A percentile compares a stretch with the other conserved stretches of the same genome.
Conservation (phyloP, 2,888 invertebrate species). For the Saturnia pavonia region DNA sequence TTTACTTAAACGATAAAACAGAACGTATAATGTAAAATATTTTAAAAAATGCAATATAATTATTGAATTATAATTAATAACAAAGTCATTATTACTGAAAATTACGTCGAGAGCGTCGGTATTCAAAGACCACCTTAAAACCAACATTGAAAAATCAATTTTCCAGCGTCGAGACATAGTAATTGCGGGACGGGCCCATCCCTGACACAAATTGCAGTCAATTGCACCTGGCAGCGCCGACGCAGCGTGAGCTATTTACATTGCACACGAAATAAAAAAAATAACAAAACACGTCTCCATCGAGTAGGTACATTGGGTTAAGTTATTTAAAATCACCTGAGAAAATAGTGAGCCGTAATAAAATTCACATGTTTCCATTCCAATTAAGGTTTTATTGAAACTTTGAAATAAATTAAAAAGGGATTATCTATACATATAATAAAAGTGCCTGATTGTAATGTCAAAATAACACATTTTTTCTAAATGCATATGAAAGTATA, state of each 20-base stretch:
- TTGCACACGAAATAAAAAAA: slow-evolving; percentile 44
- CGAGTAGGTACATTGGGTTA: slow-evolving; percentile 40
- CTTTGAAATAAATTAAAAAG: no score
- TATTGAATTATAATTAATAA: background rate
- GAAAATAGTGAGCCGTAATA: slow-evolving; percentile 25
- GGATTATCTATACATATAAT: no score
- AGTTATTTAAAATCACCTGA: slow-evolving; percentile 42
- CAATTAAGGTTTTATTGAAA: no score
- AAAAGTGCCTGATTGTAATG: no score
- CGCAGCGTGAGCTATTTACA: slow-evolving; percentile 58
- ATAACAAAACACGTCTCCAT: slow-evolving; percentile 24
- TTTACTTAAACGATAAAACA: background rate
- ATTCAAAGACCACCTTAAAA: slow-evolving; percentile 59
- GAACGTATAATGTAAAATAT: background rate
- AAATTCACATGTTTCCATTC: slow-evolving; percentile 16
- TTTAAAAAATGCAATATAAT: background rate
- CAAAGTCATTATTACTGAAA: background rate
- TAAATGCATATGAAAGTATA: no score
- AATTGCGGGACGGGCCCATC: slow-evolving; percentile 56
- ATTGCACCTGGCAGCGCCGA: slow-evolving; percentile 66
- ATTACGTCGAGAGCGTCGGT: slow-evolving; percentile 28
- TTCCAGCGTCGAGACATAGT: slow-evolving; percentile 66
- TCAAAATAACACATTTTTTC: no score
- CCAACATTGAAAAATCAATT: slow-evolving; percentile 73
- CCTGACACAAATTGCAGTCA: slow-evolving; percentile 69